These are phyloP conservation scores for Esox lucius DNA, from an alignment of 2,797 vertebrate species.

Conservation along the genomic window DNA sequence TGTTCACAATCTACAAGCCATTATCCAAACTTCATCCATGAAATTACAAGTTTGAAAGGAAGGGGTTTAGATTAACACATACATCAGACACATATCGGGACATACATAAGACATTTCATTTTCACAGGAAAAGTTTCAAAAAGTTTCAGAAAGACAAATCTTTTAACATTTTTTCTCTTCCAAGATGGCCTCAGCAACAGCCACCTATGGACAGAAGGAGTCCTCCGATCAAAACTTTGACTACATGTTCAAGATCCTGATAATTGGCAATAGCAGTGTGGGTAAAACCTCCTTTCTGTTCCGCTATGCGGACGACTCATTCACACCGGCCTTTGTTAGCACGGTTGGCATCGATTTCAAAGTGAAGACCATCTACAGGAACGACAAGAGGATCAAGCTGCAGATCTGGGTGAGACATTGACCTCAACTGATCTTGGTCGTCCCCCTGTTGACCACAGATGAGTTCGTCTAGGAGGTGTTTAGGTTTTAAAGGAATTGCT, in stretches of 20 bases:
- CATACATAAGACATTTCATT: too few relatives aligned
- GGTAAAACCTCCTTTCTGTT: conserved; percentile 98
- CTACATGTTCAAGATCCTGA: conserved; percentile 98
- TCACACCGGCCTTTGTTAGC: conserved; percentile 95
- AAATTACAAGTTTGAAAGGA: too few relatives aligned
- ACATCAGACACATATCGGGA: too few relatives aligned
- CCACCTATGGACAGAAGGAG: conserved; percentile 93
- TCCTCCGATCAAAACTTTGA: conserved; percentile 96
- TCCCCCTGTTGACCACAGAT: not conserved
- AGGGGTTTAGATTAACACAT: too few relatives aligned
- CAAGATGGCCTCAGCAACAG: conserved; percentile 93
- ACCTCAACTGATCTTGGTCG: not conserved
- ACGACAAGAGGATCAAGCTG: conserved; percentile 97
- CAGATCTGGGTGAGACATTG: conserved; percentile 91
- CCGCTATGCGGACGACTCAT: conserved; percentile 95
- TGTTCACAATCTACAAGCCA: not conserved
- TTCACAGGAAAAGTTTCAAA: too few relatives aligned
- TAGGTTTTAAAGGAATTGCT: not conserved
- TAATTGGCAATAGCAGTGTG: conserved; percentile 98
- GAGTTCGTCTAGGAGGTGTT: not conserved
- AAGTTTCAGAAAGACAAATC: not conserved
- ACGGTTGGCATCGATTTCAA: conserved; percentile 98
- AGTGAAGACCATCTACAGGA: conserved; percentile 97
- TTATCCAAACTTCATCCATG: too few relatives aligned
- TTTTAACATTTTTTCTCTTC: conserved; percentile 9